A percentile compares a stretch with the other conserved stretches of the same genome.
phyloP scores from a whole-genome alignment of 2,797 vertebrate species.

The Rhyacichthys aspro region DNA sequence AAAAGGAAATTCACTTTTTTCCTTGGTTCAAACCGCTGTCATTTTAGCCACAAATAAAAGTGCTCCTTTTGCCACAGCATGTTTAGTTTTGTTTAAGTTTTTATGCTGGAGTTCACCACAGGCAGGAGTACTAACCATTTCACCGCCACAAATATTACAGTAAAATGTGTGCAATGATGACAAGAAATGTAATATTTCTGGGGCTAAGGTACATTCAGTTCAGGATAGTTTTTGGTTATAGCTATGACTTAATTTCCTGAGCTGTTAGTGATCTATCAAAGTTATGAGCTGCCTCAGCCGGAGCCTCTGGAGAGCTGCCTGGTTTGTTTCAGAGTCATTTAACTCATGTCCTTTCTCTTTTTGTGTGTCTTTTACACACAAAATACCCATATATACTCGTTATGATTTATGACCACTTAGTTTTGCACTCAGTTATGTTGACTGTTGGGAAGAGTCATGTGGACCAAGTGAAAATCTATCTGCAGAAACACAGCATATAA shows the following conservation, averaged over 20 bases:
- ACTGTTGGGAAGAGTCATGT: constrained; percentile 16
- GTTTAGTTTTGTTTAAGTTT: too few species aligned
- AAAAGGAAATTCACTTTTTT: constrained; percentile 51
- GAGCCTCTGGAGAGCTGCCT: constrained; percentile 52
- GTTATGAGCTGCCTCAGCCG: constrained; percentile 54
- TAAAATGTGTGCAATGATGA: constrained; percentile 3
- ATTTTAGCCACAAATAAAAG: constrained; percentile 16
- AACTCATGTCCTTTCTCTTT: constrained; percentile 22
- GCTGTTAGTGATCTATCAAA: constrained; percentile 47
- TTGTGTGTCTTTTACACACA: constrained; percentile 26
- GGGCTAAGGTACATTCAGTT: constrained; percentile 28
- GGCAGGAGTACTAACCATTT: too few species aligned
- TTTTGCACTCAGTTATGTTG: constrained; percentile 20
- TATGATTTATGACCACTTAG: constrained; percentile 17
- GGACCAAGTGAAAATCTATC: constrained; percentile 12
- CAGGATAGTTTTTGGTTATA: constrained; percentile 27
- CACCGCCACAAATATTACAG: constrained; percentile 16
- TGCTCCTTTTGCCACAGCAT: too few species aligned
- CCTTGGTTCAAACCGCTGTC: constrained; percentile 52
- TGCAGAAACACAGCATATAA: not conserved
- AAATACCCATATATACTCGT: constrained; percentile 34
- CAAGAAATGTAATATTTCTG: constrained; percentile 39
- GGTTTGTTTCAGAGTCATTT: constrained; percentile 55
- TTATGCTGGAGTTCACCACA: too few species aligned
- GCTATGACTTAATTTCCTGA: constrained; percentile 53